Conservation (phyloP, 2,888 invertebrate species). For the Drosophila vallismaia region DNA sequence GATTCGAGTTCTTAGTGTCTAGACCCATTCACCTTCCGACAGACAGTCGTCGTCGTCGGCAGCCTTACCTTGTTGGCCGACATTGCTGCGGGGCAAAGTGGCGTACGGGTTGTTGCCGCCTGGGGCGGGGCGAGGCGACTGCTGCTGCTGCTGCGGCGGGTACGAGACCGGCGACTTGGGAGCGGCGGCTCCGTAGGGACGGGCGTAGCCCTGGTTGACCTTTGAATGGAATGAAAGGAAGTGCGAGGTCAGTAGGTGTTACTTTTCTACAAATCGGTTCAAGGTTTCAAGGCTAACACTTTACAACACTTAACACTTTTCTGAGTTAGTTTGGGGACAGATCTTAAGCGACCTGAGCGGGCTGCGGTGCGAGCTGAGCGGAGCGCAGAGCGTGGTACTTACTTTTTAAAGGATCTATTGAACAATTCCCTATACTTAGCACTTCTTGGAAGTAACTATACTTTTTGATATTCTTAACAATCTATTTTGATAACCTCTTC, state of each 20-base stretch:
- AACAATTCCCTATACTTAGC: no score
- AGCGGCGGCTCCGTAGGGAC: slow-evolving; percentile 82
- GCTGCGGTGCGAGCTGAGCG: slow-evolving; percentile 34
- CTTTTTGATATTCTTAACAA: no score
- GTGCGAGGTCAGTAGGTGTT: not conserved
- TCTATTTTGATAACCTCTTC: no score
- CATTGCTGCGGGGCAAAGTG: slow-evolving; percentile 82
- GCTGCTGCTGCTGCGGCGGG: slow-evolving; percentile 79
- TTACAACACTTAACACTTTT: slow-evolving; percentile 27
- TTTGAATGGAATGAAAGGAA: slow-evolving; percentile 34
- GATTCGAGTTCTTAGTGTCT: slow-evolving; percentile 41
- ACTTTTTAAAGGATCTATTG: not conserved
- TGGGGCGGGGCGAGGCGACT: slow-evolving; percentile 64
- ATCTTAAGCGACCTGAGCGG: slow-evolving; percentile 16
- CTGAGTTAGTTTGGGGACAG: slow-evolving; percentile 27
- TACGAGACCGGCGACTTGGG: slow-evolving; percentile 82
- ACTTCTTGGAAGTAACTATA: no score
- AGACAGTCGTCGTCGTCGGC: slow-evolving; percentile 71
- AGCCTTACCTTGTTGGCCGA: slow-evolving; percentile 83
- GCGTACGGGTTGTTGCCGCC: slow-evolving; percentile 82
- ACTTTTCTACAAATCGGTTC: not conserved
- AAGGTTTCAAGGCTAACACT: slow-evolving; percentile 1
- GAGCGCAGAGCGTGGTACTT: slow-evolving; percentile 26
- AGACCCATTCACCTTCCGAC: slow-evolving; percentile 81
- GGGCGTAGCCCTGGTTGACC: slow-evolving; percentile 83